Evolutionary conservation across 2,797 vertebrate genomes (phyloP).

Genomic region (Distichodus sexfasciatus): DNA sequence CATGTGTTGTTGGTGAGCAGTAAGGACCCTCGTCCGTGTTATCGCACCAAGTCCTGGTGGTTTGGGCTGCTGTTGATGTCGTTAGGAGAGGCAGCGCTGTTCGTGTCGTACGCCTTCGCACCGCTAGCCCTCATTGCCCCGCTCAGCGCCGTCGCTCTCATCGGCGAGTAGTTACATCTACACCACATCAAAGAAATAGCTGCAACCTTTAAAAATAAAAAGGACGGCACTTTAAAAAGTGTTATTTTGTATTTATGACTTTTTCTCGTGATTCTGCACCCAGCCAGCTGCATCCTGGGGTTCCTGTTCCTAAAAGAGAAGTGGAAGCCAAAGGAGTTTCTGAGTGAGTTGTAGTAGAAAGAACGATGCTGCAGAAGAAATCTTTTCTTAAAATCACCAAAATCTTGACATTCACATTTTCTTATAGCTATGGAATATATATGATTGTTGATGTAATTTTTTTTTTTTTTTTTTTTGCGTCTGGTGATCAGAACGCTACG

Average conservation of each 20-base stretch:
- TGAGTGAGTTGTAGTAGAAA: slow-evolving; percentile 82
- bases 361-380: not conserved
- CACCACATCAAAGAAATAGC: too few species aligned
- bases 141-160: slow-evolving; percentile 86
- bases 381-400: too few species aligned
- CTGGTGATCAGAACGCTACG: slow-evolving; percentile 81
- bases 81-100: slow-evolving; percentile 86
- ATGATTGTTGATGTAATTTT: too few species aligned
- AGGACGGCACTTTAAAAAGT: too few species aligned
- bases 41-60: slow-evolving; percentile 95
- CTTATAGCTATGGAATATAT: too few species aligned
- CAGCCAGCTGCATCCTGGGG: slow-evolving; percentile 93
- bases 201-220: too few species aligned
- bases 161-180: slow-evolving; percentile 73
- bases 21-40: slow-evolving; percentile 88
- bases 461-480: not conserved
- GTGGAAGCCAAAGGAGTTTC: slow-evolving; percentile 87
- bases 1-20: slow-evolving; percentile 83
- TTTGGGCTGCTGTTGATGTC: slow-evolving; percentile 82
- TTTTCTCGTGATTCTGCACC: slow-evolving; percentile 38
- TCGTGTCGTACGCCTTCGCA: slow-evolving; percentile 90
- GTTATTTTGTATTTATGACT: not conserved
- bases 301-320: slow-evolving; percentile 95
- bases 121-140: slow-evolving; percentile 88
- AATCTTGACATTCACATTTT: too few species aligned